phyloP scores from a whole-genome alignment of 2,797 vertebrate genomes.

The Aselliscus stoliczkanus region DNA sequence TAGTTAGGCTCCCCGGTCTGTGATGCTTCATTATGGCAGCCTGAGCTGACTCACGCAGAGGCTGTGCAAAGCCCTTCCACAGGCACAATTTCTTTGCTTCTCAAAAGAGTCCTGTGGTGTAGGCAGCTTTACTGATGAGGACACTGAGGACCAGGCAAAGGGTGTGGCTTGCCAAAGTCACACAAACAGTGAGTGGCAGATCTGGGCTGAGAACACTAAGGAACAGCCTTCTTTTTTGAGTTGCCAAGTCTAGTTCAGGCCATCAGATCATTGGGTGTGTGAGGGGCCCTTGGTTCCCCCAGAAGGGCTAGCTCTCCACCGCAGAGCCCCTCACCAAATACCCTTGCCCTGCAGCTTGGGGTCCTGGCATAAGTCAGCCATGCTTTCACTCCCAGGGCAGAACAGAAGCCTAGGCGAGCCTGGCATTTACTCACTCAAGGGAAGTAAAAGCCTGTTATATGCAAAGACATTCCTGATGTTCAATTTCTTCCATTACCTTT shows the following conservation, averaged over 20 bases:
- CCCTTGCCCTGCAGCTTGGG: background rate
- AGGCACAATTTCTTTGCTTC: background rate
- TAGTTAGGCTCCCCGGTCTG: no score
- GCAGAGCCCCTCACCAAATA: background rate
- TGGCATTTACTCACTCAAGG: background rate
- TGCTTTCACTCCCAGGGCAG: background rate
- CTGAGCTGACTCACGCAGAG: background rate
- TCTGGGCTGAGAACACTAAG: background rate
- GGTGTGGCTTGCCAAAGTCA: background rate
- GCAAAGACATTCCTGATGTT: background rate
- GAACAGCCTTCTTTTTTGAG: background rate
- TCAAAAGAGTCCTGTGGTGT: background rate
- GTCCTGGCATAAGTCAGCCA: background rate
- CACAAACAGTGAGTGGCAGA: background rate
- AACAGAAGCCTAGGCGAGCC: background rate
- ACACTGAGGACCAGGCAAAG: background rate
- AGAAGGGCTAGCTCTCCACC: background rate
- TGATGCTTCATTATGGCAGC: background rate
- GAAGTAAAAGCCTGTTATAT: background rate
- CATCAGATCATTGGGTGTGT: no score
- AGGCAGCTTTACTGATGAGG: no score
- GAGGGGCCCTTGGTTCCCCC: no score
- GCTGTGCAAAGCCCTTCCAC: background rate
- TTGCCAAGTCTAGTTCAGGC: background rate
- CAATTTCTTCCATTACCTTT: background rate